A percentile compares a stretch with the other conserved stretches of the same genome.
Evolutionary conservation across 2,113 vertebrate genomes (phyloP).

Genomic region (Passer domesticus): DNA sequence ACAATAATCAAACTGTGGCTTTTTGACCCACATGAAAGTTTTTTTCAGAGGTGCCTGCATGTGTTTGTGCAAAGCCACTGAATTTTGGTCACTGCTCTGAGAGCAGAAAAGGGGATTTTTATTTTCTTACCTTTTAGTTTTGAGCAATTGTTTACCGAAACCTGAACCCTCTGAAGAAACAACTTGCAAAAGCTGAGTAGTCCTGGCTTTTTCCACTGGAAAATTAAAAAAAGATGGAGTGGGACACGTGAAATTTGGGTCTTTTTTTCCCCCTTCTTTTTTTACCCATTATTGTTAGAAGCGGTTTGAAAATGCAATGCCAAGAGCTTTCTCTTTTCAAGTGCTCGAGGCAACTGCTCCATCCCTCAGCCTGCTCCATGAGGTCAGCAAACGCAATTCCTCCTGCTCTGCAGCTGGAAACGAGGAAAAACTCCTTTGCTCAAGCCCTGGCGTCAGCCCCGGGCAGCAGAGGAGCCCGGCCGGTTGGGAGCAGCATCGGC

Average conservation of each 20-base stretch:
- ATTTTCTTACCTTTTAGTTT: conserved; percentile 22
- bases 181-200: conserved; percentile 1
- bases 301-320: background rate
- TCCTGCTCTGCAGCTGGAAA: background rate
- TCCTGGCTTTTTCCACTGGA: conserved; percentile 57
- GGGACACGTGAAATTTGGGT: conserved; percentile 30
- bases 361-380: background rate
- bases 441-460: background rate
- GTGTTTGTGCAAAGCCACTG: conserved; percentile 16
- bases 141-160: conserved; percentile 18
- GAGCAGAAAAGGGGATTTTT: background rate
- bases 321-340: conserved; percentile 59
- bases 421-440: background rate
- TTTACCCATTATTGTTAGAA: conserved; percentile 21
- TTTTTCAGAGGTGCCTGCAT: background rate
- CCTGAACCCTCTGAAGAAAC: background rate
- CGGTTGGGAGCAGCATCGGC: fast-evolving
- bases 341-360: background rate
- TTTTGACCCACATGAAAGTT: conserved; percentile 33
- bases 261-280: background rate
- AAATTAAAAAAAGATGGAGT: conserved; percentile 43
- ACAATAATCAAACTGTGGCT: conserved; percentile 11
- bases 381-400: background rate
- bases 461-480: background rate
- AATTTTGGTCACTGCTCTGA: conserved; percentile 14